phyloP scores from a whole-genome alignment of 92 coral and sea anemone species.

The Zoanthus sociatus region DNA sequence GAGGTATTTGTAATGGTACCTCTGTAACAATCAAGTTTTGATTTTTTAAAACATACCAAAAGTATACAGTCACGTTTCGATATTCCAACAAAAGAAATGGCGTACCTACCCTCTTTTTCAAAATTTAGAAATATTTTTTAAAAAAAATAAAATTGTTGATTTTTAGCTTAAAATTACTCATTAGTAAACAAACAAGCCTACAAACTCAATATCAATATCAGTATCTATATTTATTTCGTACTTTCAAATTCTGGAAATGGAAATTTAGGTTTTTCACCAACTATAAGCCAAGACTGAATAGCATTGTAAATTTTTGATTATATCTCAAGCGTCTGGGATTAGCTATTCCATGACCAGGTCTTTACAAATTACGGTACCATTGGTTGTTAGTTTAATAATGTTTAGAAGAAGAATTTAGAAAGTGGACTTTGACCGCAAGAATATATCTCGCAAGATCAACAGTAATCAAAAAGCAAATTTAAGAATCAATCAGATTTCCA shows the following conservation, averaged over 20 bases:
- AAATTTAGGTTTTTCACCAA: not conserved
- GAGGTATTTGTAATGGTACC: too few species aligned
- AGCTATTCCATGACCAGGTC: not conserved
- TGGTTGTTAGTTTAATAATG: not conserved
- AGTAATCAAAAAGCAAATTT: not conserved
- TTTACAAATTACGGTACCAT: not conserved
- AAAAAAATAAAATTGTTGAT: not conserved
- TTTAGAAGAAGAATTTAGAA: too few species aligned
- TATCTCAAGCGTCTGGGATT: not conserved
- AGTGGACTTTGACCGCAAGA: slow-evolving; percentile 41
- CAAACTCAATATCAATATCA: not conserved
- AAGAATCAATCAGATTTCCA: not conserved
- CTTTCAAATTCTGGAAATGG: not conserved
- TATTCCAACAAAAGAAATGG: too few species aligned
- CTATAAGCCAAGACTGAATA: not conserved
- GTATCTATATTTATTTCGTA: not conserved
- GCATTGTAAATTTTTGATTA: not conserved
- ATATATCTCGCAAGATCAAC: not conserved
- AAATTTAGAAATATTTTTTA: too few species aligned
- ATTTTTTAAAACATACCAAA: too few species aligned
- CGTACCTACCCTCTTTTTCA: too few species aligned
- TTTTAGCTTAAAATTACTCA: not conserved
- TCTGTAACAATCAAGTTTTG: too few species aligned
- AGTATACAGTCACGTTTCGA: too few species aligned
- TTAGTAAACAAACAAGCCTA: not conserved